Evolutionary conservation across 2,113 vertebrate species (phyloP).

Genomic region (Gracilinanus agilis): DNA sequence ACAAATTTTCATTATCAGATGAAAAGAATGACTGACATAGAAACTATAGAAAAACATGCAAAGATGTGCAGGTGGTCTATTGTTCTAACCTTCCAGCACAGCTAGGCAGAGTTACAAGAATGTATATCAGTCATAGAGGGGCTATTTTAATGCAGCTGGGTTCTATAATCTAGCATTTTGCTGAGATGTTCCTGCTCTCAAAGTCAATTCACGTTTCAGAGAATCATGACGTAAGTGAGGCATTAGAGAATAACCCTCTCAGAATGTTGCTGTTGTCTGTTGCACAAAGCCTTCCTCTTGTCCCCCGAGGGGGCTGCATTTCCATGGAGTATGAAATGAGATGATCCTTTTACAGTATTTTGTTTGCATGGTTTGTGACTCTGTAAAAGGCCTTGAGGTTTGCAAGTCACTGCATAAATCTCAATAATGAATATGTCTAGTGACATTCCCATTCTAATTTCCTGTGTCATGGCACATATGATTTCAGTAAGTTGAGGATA

Average conservation of each 20-base stretch:
- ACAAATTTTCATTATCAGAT: no score
- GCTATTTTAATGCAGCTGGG: background rate
- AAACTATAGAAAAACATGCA: no score
- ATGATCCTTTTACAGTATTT: conserved; percentile 55
- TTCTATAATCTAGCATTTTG: background rate
- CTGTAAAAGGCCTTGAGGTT: conserved; percentile 52
- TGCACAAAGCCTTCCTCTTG: conserved; percentile 28
- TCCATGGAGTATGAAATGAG: conserved; percentile 63
- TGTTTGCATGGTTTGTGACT: conserved; percentile 61
- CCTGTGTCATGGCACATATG: background rate
- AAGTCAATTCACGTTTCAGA: conserved; percentile 21
- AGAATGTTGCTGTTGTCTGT: conserved; percentile 13
- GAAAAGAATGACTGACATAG: no score
- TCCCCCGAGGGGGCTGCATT: conserved; percentile 38
- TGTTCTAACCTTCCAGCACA: background rate
- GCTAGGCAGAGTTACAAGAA: background rate
- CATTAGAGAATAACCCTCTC: background rate
- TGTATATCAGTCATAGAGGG: background rate
- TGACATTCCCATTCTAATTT: conserved; percentile 43
- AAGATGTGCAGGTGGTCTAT: background rate
- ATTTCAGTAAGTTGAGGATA: conserved; percentile 54
- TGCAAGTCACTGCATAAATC: conserved; percentile 69
- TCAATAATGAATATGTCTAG: conserved; percentile 45
- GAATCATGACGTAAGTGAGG: conserved; percentile 6
- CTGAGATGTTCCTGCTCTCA: background rate